These are phyloP conservation scores for Epizoanthus stellaris DNA, from an alignment of 92 coral and sea anemone genomes.

Conservation along the genomic window DNA sequence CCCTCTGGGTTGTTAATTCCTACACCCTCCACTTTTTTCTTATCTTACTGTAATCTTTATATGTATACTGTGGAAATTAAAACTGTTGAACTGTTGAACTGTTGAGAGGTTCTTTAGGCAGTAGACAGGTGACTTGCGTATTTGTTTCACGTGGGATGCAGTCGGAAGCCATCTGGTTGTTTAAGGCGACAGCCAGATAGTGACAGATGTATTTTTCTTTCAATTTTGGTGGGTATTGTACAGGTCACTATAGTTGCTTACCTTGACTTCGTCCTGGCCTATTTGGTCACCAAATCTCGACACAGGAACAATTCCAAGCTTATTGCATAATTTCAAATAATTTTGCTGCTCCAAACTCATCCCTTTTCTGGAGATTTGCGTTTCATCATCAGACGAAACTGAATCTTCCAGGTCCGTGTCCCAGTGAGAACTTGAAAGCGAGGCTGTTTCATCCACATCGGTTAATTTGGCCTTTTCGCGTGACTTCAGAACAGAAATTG, in stretches of 20 bases:
- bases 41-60: too few relatives aligned
- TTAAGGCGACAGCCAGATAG: too few relatives aligned
- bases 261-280: conserved; percentile 78
- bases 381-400: conserved; percentile 43
- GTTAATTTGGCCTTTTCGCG: conserved; percentile 26
- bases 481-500: conserved; percentile 49
- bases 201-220: too few relatives aligned
- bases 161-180: too few relatives aligned
- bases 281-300: conserved; percentile 79
- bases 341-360: conserved; percentile 40
- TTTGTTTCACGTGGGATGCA: too few relatives aligned
- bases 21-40: too few relatives aligned
- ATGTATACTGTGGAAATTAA: too few relatives aligned
- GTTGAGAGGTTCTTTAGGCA: too few relatives aligned
- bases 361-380: neutral
- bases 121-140: too few relatives aligned
- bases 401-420: conserved; percentile 83
- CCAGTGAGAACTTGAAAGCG: conserved; percentile 84
- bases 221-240: too few relatives aligned
- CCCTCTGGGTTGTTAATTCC: too few relatives aligned
- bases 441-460: conserved; percentile 75
- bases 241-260: neutral
- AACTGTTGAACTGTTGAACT: too few relatives aligned
- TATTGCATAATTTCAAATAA: conserved; percentile 71
- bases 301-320: conserved; percentile 81